phyloP scores from a whole-genome alignment of 2,113 vertebrate species.

The Nanorana parkeri region DNA sequence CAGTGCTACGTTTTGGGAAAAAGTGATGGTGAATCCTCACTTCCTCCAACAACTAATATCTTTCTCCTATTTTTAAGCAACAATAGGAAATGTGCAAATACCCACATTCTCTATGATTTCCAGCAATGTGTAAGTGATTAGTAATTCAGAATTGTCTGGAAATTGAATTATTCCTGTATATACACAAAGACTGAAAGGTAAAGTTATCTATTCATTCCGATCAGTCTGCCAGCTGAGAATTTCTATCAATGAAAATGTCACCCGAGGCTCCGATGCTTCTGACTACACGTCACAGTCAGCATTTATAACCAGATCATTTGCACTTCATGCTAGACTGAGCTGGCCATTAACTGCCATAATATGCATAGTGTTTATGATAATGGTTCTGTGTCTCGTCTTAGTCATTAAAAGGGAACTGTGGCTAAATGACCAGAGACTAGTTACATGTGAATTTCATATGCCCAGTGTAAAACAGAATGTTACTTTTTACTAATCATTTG shows the following conservation, averaged over 20 bases:
- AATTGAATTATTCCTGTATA: background rate
- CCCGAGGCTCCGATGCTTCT: background rate
- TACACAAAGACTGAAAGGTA: background rate
- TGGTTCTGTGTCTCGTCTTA: background rate
- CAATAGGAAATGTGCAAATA: too few relatives aligned
- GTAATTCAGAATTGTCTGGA: too few relatives aligned
- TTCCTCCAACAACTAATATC: too few relatives aligned
- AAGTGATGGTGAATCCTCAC: too few relatives aligned
- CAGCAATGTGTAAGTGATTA: too few relatives aligned
- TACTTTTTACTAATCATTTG: too few relatives aligned
- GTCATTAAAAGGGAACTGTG: background rate
- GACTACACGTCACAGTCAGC: constrained; percentile 4
- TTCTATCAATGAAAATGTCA: background rate
- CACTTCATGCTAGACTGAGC: constrained; percentile 5
- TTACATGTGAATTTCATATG: too few relatives aligned
- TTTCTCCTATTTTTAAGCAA: too few relatives aligned
- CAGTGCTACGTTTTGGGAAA: too few relatives aligned
- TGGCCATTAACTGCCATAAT: background rate
- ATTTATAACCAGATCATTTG: background rate
- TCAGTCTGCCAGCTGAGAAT: background rate
- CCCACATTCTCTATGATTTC: too few relatives aligned
- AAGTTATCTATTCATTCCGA: background rate
- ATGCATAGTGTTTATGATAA: background rate
- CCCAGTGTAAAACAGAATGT: too few relatives aligned
- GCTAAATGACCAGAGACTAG: background rate